Evolutionary conservation across 2,113 vertebrate genomes (phyloP), one percentile per base, ranked within the genome.

Genomic region (Anhinga anhinga): DNA sequence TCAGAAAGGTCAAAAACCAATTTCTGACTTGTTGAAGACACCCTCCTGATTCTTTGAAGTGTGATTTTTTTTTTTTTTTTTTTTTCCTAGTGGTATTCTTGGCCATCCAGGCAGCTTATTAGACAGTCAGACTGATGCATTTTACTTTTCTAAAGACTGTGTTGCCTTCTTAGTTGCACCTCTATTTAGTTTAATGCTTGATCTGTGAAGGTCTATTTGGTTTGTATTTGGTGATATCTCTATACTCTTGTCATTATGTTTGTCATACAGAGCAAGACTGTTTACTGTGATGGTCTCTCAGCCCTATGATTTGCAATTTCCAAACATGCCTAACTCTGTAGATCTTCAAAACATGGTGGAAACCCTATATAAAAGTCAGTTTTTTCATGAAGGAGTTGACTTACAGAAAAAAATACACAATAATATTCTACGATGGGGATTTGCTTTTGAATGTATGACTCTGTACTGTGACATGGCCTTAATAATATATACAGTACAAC

Each of bases 21-120:
- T 97, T 97, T 97, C 96, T 96, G 79, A 80, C 94, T 97, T 93
- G 92, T 88, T 93, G 95, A 95, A 97, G 95, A 96, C 82, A 98
- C 73, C 95, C 90, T 97, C 94, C 82, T 93, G 94, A 72, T 94
- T 84, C 93, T 98, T 97, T 97, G 86, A 96, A 96, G 88, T 87
- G 20, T 30, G 53, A 66, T 61, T 71, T 58, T 38, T 80, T 72
- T 61, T 5, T 11, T 65, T 29, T 42, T 32, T 55, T 55, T 56
- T 59, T 63, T n/a, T 29, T 2, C 1, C 13, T 52, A 52, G 20
- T 76, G 25, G 47, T 96, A 67, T 93, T 93, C 72, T 91, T 93
- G 71, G 56, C 42, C 69, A 95, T 53, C 34, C 49, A 90, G 49
- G 81, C 38, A 96, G 72, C 61, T 95, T 95, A 92, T 97, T 96